Conservation (phyloP, 1,140 invertebrate genomes). For the Xylocopa sonorina region DNA sequence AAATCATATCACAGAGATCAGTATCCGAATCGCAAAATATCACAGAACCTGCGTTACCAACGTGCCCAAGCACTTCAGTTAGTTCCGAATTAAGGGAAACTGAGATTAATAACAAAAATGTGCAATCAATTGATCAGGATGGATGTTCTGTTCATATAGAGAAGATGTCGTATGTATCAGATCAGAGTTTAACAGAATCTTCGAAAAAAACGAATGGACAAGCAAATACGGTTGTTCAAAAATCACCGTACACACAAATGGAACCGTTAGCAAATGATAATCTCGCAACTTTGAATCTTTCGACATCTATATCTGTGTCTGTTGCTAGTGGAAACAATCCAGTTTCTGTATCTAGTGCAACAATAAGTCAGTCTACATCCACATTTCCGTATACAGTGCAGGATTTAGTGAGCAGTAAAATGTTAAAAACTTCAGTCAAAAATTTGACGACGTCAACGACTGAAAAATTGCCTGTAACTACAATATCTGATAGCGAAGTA, state of each 20-base stretch:
- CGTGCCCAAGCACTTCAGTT: background rate
- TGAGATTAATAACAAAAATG: constrained; percentile 14
- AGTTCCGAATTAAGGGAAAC: constrained; percentile 3
- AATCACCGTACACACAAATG: background rate
- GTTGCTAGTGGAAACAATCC: constrained; percentile 14
- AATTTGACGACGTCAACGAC: background rate
- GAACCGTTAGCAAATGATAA: constrained; percentile 23
- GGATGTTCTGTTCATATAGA: constrained; percentile 23
- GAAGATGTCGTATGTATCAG: constrained; percentile 25
- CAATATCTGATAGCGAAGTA: constrained; percentile 35
- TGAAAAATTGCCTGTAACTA: constrained; percentile 40
- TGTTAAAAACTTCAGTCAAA: constrained; percentile 41
- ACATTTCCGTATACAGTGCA: constrained; percentile 75
- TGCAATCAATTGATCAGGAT: constrained; percentile 36
- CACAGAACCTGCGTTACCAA: background rate
- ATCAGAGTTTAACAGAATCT: constrained; percentile 19
- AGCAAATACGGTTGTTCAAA: constrained; percentile 22
- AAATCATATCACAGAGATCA: constrained; percentile 28
- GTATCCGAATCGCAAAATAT: background rate
- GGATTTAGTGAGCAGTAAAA: constrained; percentile 76
- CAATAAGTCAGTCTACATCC: constrained; percentile 46
- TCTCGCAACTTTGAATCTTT: constrained; percentile 21
- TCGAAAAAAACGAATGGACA: constrained; percentile 13
- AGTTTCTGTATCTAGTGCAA: constrained; percentile 13
- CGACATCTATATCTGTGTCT: background rate